Percentiles rank a stretch among this genome's conserved stretches.
These are phyloP conservation scores for Leptura quadrifasciata DNA, from an alignment of 2,888 invertebrate genomes.

Conservation along the genomic window DNA sequence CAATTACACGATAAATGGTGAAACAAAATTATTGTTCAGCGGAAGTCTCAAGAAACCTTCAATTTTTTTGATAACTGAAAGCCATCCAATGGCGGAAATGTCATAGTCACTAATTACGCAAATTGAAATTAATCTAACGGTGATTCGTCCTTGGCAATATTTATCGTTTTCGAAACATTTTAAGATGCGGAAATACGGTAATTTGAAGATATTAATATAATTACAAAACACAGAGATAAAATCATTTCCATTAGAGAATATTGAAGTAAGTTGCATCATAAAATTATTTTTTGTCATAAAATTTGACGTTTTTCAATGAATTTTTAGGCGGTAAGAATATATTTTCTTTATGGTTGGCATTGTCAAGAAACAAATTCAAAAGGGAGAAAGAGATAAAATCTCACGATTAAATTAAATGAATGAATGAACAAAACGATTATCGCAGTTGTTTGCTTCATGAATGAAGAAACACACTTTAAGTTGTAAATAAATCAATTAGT, in stretches of 20 bases:
- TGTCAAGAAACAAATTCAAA: background rate
- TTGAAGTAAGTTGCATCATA: background rate
- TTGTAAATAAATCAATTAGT: constrained; percentile 15
- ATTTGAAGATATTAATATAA: background rate
- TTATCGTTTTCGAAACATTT: background rate
- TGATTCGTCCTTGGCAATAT: background rate
- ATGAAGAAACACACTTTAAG: constrained; percentile 26
- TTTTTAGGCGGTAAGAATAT: background rate
- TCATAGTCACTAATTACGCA: background rate
- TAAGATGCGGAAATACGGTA: background rate
- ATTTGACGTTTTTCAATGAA: too few species aligned
- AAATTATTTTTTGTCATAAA: too few species aligned
- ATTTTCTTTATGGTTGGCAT: background rate
- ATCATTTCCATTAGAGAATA: background rate
- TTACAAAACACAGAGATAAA: background rate
- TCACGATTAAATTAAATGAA: background rate
- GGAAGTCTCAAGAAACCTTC: background rate
- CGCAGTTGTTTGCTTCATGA: constrained; percentile 17
- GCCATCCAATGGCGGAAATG: background rate
- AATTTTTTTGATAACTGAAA: constrained; percentile 1
- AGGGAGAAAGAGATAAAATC: background rate
- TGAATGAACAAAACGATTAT: constrained; percentile 4
- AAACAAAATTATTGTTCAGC: background rate
- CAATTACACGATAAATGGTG: too few species aligned
- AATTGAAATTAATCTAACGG: background rate